Percentiles rank a stretch among this genome's conserved stretches.
Evolutionary conservation across 1,140 invertebrate species (phyloP).

Genomic region (Trichonephila clavata): DNA sequence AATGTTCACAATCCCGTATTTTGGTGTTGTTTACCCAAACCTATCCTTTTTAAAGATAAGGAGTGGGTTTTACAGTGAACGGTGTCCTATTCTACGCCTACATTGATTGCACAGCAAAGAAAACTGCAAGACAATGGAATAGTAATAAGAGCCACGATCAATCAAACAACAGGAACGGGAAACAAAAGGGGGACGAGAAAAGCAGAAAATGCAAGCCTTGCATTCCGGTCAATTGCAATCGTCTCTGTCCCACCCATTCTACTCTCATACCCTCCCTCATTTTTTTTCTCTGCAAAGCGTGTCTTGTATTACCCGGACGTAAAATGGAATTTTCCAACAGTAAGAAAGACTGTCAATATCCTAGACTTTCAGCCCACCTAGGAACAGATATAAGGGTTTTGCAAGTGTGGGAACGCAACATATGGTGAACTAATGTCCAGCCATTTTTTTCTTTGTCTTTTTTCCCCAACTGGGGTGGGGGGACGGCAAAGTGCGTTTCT

Average conservation of each 20-base stretch:
- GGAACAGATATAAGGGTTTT: slow-evolving; percentile 40
- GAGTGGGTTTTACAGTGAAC: not conserved
- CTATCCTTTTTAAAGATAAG: slow-evolving; percentile 24
- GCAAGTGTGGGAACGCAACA: slow-evolving; percentile 59
- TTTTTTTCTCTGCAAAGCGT: not conserved
- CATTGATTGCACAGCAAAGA: slow-evolving; percentile 52
- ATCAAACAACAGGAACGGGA: slow-evolving; percentile 45
- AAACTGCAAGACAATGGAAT: slow-evolving; percentile 75
- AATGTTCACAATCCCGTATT: not conserved
- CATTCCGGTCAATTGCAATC: slow-evolving; percentile 71
- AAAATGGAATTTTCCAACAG: slow-evolving; percentile 65
- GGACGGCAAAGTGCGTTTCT: not conserved
- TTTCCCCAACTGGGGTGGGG: not conserved
- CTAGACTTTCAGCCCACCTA: slow-evolving; percentile 42
- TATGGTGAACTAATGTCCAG: slow-evolving; percentile 66
- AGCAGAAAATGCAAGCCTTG: slow-evolving; percentile 60
- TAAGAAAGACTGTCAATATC: slow-evolving; percentile 67
- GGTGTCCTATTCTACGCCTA: slow-evolving; percentile 27
- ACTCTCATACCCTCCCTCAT: not conserved
- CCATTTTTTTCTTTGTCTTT: not conserved
- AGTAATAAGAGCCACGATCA: slow-evolving; percentile 69
- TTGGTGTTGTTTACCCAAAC: slow-evolving; percentile 46
- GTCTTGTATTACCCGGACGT: slow-evolving; percentile 21
- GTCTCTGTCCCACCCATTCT: not conserved
- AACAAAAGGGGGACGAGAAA: slow-evolving; percentile 7